Conservation (phyloP, 2,797 vertebrate genomes). For the Falco rusticolus region DNA sequence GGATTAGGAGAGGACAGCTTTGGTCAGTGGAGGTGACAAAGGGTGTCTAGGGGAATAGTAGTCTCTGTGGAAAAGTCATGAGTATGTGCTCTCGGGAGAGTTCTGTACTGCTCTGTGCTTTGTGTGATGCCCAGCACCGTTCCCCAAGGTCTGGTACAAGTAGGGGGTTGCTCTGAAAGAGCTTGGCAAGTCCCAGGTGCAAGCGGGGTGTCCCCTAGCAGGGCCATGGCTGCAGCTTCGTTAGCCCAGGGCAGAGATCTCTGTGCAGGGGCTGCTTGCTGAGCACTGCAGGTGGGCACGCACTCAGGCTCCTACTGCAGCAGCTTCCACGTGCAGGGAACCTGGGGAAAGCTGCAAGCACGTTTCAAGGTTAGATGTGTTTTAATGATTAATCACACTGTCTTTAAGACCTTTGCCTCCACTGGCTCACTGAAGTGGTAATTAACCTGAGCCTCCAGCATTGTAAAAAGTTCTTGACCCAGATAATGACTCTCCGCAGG, state of each 20-base stretch:
- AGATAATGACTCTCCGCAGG: not conserved
- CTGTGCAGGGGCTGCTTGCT: not conserved
- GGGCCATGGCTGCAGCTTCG: too few relatives aligned
- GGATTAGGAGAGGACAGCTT: not conserved
- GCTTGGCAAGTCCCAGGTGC: not conserved
- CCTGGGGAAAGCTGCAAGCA: not conserved
- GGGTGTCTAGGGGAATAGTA: not conserved
- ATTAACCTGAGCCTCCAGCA: not conserved
- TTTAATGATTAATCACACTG: not conserved
- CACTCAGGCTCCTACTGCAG: not conserved
- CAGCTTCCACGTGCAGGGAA: not conserved
- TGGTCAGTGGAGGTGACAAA: not conserved
- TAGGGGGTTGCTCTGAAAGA: not conserved
- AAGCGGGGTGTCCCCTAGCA: not conserved
- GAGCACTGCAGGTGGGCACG: not conserved
- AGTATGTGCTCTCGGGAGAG: rapidly evolving
- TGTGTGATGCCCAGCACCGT: not conserved
- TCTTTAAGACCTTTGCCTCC: not conserved
- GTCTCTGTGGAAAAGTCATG: not conserved
- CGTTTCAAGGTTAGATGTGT: not conserved
- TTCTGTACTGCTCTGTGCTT: not conserved
- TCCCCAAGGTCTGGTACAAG: too few relatives aligned
- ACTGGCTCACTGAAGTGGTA: not conserved
- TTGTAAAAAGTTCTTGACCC: not conserved
- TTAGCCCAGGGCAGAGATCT: not conserved